phyloP scores from a whole-genome alignment of 2,888 invertebrate genomes.

The Dysmachus trigonus region DNA sequence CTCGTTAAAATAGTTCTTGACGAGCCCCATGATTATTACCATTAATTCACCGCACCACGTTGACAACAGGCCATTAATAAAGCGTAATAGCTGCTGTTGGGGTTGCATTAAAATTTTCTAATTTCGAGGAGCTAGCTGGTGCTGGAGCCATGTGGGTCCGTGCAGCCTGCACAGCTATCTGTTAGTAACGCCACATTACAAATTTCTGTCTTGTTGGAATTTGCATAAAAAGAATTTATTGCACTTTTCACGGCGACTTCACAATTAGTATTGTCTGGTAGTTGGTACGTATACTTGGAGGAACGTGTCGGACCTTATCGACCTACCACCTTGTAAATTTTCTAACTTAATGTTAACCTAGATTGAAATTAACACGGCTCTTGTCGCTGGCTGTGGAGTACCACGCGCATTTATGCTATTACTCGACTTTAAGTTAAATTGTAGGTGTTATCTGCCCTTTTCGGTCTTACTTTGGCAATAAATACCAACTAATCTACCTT shows the following conservation, averaged over 20 bases:
- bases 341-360: not conserved
- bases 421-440: not conserved
- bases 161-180: not conserved
- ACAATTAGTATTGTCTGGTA: not conserved
- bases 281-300: not conserved
- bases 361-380: not conserved
- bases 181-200: not conserved
- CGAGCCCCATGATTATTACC: constrained; percentile 30
- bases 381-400: not conserved
- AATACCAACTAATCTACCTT: not conserved
- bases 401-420: not conserved
- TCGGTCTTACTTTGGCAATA: not conserved
- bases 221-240: constrained; percentile 9
- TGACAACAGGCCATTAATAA: constrained; percentile 30
- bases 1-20: constrained; percentile 33
- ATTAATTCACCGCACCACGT: constrained; percentile 19
- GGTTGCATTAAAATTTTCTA: constrained; percentile 18
- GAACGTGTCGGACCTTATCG: not conserved
- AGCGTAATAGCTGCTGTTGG: not conserved
- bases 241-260: not conserved
- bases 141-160: not conserved
- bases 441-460: not conserved
- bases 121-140: not conserved
- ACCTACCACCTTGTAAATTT: not conserved
- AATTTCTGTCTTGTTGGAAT: constrained; percentile 3